phyloP scores from a whole-genome alignment of 2,797 vertebrate species.

The Austrolebias charrua region DNA sequence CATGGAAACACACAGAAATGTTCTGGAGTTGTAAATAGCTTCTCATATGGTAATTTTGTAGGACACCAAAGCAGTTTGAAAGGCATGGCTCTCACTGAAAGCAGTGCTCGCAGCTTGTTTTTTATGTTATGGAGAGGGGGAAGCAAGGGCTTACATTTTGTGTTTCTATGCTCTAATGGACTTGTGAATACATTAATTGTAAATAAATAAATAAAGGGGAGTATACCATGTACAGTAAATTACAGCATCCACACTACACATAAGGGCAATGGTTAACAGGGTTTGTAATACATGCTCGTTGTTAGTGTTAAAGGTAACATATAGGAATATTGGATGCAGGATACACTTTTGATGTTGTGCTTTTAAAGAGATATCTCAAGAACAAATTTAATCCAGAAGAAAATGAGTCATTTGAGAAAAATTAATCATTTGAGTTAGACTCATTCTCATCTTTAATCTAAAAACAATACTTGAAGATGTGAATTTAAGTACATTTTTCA shows the following conservation, averaged over 20 bases:
- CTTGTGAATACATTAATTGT: conserved; percentile 77
- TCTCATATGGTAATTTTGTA: conserved; percentile 90
- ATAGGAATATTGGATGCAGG: conserved; percentile 12
- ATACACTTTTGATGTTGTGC: too few relatives aligned
- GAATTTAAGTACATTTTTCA: too few relatives aligned
- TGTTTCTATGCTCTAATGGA: conserved; percentile 72
- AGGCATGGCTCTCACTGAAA: conserved; percentile 77
- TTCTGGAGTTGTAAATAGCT: conserved; percentile 88
- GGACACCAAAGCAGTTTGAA: conserved; percentile 85
- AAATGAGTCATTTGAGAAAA: too few relatives aligned
- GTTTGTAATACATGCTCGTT: conserved; percentile 50
- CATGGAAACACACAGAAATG: conserved; percentile 86
- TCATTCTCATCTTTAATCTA: too few relatives aligned
- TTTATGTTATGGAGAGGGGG: conserved; percentile 58
- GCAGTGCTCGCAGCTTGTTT: conserved; percentile 59
- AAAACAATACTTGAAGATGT: too few relatives aligned
- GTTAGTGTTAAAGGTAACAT: conserved; percentile 32
- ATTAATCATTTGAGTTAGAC: too few relatives aligned
- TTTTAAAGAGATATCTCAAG: too few relatives aligned
- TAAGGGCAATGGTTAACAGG: conserved; percentile 37
- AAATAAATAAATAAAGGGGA: conserved; percentile 55
- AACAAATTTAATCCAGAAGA: too few relatives aligned
- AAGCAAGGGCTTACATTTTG: conserved; percentile 58
- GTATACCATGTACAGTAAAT: conserved; percentile 44
- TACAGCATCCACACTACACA: conserved; percentile 21